These are phyloP conservation scores for Phataginus tricuspis DNA, from an alignment of 2,797 vertebrate species.

Conservation along the genomic window DNA sequence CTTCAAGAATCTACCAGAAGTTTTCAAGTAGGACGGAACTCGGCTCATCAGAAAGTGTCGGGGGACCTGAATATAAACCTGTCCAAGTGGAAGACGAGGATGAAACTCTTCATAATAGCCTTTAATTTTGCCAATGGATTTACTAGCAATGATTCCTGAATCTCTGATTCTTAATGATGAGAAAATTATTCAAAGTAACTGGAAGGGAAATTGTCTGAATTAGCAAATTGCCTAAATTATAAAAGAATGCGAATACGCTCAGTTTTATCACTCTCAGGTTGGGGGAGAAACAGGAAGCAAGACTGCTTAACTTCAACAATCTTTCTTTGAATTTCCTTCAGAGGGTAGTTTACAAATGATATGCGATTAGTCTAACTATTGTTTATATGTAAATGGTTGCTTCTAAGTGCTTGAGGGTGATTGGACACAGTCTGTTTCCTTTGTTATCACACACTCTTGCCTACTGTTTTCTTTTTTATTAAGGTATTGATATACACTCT, in stretches of 20 bases:
- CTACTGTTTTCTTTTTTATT: not conserved
- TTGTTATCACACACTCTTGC: not conserved
- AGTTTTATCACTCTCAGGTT: conserved; percentile 19
- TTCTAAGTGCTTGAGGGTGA: not conserved
- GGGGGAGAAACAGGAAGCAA: not conserved
- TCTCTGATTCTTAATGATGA: conserved; percentile 21
- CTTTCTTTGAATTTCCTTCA: not conserved
- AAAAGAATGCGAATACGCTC: conserved; percentile 28
- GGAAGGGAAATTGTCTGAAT: conserved; percentile 8
- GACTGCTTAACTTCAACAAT: not conserved
- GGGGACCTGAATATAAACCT: not conserved
- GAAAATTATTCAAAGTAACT: conserved; percentile 41
- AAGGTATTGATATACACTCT: too few relatives aligned
- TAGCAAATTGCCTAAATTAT: conserved; percentile 39
- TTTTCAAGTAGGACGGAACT: not conserved
- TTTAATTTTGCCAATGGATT: not conserved
- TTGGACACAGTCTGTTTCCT: not conserved
- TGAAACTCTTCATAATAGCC: not conserved
- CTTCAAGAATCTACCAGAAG: not conserved
- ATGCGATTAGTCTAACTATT: not conserved
- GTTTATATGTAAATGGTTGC: conserved; percentile 10
- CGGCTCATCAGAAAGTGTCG: not conserved
- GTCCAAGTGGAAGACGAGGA: not conserved
- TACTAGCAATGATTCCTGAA: not conserved
- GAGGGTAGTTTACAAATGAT: not conserved